Percentiles rank a stretch among this genome's conserved stretches.
These are phyloP conservation scores for Gymnothorax javanicus DNA, from an alignment of 2,797 vertebrate genomes.

Conservation along the genomic window DNA sequence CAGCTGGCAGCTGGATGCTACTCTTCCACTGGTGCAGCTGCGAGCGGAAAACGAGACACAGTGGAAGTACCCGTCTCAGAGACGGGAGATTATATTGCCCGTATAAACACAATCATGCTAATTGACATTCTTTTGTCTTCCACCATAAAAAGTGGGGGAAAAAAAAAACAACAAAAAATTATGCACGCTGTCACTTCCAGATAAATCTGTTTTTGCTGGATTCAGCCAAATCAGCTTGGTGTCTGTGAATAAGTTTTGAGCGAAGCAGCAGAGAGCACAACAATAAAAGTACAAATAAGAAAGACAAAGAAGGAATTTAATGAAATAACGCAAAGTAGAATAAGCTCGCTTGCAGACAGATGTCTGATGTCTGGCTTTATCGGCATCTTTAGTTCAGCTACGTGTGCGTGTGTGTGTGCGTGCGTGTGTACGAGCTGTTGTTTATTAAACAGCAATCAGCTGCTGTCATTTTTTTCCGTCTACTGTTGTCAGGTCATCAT, in stretches of 20 bases:
- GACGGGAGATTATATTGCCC: background rate
- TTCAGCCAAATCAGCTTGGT: background rate
- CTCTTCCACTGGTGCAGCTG: constrained; percentile 96
- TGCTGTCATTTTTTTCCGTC: background rate
- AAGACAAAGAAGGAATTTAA: background rate
- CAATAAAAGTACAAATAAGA: background rate
- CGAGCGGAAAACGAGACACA: constrained; percentile 26
- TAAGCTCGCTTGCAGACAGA: background rate
- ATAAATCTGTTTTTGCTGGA: background rate
- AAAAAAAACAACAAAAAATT: background rate
- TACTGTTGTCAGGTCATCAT: background rate
- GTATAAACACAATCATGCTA: background rate
- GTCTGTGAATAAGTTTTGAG: background rate
- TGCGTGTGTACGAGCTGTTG: no score
- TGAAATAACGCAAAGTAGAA: background rate
- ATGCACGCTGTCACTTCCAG: background rate
- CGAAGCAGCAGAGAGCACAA: background rate
- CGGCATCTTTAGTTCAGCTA: background rate
- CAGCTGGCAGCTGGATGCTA: constrained; percentile 92
- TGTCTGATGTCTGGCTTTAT: background rate
- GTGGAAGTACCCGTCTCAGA: background rate
- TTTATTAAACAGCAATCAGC: background rate
- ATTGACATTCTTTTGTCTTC: background rate
- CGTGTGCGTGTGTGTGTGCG: no score
- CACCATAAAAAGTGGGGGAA: background rate